These are phyloP conservation scores for Sylvilagus bachmani DNA, from an alignment of 2,113 vertebrate genomes.

Conservation along the genomic window DNA sequence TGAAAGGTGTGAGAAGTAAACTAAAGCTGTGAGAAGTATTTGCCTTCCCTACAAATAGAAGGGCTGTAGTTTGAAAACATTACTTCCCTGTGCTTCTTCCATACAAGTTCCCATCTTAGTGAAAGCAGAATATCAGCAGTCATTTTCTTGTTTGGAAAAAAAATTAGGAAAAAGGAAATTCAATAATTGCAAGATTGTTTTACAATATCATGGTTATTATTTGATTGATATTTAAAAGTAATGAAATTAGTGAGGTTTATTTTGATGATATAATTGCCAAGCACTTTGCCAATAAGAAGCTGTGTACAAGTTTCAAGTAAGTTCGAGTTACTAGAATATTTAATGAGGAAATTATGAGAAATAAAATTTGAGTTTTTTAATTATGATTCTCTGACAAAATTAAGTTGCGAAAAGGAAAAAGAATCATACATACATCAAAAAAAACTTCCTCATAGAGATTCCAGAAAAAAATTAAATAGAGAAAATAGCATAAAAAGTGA, in stretches of 20 bases:
- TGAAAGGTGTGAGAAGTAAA: slow-evolving; percentile 32
- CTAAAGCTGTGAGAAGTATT: background rate
- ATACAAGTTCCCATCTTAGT: background rate
- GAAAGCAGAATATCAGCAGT: slow-evolving; percentile 31
- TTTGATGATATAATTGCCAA: slow-evolving; percentile 22
- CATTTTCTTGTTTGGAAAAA: background rate
- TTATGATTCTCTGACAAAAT: slow-evolving; percentile 18
- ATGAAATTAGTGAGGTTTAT: slow-evolving; percentile 49
- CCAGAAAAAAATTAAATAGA: background rate
- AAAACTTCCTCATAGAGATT: background rate
- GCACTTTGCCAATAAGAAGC: background rate
- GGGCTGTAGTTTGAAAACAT: background rate
- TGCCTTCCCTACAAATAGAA: slow-evolving; percentile 16
- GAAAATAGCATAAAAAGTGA: background rate
- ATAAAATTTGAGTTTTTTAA: background rate
- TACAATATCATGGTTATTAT: background rate
- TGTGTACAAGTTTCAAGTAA: background rate
- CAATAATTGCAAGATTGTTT: slow-evolving; percentile 29
- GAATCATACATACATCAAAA: background rate
- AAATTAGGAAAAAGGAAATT: background rate
- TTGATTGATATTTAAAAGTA: slow-evolving; percentile 35
- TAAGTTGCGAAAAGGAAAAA: slow-evolving; percentile 13
- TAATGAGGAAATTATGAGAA: background rate
- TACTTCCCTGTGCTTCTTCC: background rate
- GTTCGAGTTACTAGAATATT: background rate